Evolutionary conservation across 2,888 invertebrate genomes (phyloP).

Genomic region (Andricus quercusramuli): DNA sequence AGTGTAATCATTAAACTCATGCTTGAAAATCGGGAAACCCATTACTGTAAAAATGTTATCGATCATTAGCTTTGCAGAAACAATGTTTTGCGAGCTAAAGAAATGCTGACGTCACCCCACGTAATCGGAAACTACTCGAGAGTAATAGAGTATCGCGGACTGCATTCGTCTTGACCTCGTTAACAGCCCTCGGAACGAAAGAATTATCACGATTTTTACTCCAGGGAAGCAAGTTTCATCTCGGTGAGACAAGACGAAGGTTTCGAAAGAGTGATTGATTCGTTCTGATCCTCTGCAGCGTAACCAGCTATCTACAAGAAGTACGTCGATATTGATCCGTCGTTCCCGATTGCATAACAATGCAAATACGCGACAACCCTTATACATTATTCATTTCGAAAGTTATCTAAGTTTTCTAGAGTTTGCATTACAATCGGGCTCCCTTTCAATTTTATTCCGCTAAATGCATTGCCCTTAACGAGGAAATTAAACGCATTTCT

Average conservation of each 20-base stretch:
- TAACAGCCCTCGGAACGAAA: neutral
- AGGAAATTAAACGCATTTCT: slow-evolving; percentile 38
- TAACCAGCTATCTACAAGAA: slow-evolving; percentile 9
- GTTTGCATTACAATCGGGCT: slow-evolving; percentile 28
- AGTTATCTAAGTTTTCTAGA: slow-evolving; percentile 16
- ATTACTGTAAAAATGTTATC: neutral
- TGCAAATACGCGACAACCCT: slow-evolving; percentile 9
- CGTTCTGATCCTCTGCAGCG: neutral
- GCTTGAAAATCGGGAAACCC: too few species aligned
- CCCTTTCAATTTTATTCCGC: slow-evolving; percentile 15
- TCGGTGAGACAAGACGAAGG: neutral
- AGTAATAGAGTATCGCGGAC: too few species aligned
- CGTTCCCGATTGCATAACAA: slow-evolving; percentile 33
- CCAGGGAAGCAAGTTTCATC: neutral
- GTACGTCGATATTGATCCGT: slow-evolving; percentile 24
- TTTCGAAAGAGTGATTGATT: neutral
- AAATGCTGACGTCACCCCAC: slow-evolving; percentile 1
- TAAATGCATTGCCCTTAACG: slow-evolving; percentile 15
- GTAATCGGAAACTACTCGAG: slow-evolving; percentile 17
- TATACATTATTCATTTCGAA: slow-evolving; percentile 13
- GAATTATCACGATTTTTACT: slow-evolving; percentile 2
- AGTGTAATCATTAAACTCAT: neutral
- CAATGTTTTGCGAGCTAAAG: slow-evolving; percentile 15
- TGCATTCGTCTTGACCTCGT: slow-evolving; percentile 30
- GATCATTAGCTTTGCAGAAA: slow-evolving; percentile 8